Evolutionary conservation across 2,113 vertebrate species (phyloP).

Genomic region (Ariopsis seemanni): DNA sequence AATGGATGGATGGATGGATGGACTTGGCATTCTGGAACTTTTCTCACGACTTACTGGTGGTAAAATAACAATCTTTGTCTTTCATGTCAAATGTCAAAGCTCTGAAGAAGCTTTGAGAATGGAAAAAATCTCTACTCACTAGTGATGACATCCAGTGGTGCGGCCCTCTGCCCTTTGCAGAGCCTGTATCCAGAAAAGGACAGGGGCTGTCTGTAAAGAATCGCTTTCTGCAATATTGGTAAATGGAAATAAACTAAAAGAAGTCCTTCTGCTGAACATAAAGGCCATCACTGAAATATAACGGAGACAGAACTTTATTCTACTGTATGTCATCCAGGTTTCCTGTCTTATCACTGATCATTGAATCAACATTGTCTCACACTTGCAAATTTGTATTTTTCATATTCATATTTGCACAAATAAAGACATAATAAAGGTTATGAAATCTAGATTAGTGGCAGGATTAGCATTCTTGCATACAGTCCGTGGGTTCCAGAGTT

Average conservation of each 20-base stretch:
- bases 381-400: neutral
- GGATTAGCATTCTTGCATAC: neutral
- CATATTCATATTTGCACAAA: neutral
- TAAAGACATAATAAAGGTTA: neutral
- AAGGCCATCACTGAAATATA: neutral
- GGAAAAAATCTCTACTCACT: neutral
- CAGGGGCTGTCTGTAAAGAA: conserved; percentile 2
- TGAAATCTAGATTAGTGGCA: neutral
- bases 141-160: neutral
- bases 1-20: too few species aligned
- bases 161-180: conserved; percentile 4
- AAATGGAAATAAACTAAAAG: neutral
- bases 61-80: conserved; percentile 33
- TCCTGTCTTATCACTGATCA: neutral
- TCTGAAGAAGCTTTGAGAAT: conserved; percentile 19
- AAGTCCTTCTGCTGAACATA: neutral
- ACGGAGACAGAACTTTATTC: neutral
- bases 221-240: neutral
- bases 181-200: neutral
- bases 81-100: conserved; percentile 18
- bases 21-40: conserved; percentile 1
- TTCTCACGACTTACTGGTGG: neutral
- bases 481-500: neutral
- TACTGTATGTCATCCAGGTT: neutral
- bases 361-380: neutral